Conservation (phyloP, 2,888 invertebrate species). For the Arge pagana region DNA sequence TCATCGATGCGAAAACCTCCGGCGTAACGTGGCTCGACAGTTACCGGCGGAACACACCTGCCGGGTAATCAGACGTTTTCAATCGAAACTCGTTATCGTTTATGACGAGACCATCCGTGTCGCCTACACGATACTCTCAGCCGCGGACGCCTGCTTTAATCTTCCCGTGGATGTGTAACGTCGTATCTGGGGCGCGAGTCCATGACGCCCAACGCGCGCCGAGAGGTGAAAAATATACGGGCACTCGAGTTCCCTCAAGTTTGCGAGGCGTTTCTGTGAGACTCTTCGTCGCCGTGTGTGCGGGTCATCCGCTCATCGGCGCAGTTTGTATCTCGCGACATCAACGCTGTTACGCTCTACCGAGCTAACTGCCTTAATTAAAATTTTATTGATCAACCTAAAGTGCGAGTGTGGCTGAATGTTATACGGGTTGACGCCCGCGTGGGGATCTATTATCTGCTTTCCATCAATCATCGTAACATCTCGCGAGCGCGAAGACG, state of each 20-base stretch:
- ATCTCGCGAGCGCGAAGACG: neutral
- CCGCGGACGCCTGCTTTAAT: conserved; percentile 1
- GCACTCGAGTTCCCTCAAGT: conserved; percentile 1
- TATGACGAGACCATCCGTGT: too few relatives aligned
- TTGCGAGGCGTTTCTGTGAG: too few relatives aligned
- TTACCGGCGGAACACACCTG: too few relatives aligned
- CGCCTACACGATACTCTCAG: neutral
- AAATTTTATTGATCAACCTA: conserved; percentile 16
- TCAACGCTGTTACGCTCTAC: too few relatives aligned
- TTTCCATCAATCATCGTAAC: conserved; percentile 16
- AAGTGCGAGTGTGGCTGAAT: conserved; percentile 9
- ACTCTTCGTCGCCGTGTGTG: too few relatives aligned
- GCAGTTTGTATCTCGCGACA: too few relatives aligned
- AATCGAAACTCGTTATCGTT: neutral
- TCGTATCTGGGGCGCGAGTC: conserved; percentile 13
- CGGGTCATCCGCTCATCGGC: too few relatives aligned
- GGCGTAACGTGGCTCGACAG: too few relatives aligned
- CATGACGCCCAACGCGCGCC: conserved; percentile 1
- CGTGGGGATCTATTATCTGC: conserved; percentile 14
- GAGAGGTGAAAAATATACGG: neutral
- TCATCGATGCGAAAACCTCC: too few relatives aligned
- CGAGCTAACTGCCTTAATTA: conserved; percentile 18
- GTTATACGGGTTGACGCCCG: neutral
- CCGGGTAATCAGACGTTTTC: neutral
- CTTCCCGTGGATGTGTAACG: conserved; percentile 13